Conservation (phyloP, 2,797 vertebrate species). For the Dermochelys coriacea region DNA sequence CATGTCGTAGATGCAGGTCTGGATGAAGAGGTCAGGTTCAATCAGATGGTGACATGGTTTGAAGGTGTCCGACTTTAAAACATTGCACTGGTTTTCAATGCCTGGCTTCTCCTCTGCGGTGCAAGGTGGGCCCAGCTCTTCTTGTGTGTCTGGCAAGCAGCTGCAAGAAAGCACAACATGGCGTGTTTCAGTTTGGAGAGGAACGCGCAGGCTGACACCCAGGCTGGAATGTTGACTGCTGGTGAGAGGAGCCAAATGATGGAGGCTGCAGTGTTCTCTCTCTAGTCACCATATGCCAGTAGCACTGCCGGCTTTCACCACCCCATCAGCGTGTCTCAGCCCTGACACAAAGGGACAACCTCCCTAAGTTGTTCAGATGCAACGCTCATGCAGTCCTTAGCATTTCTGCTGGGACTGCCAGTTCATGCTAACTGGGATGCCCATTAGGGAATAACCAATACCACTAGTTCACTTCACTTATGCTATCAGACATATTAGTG, state of each 20-base stretch:
- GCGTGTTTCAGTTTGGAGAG: not conserved
- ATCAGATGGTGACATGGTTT: slow-evolving; percentile 68
- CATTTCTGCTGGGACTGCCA: not conserved
- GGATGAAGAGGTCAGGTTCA: slow-evolving; percentile 65
- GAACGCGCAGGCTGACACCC: not conserved
- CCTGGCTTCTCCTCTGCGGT: slow-evolving; percentile 10
- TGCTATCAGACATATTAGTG: not conserved
- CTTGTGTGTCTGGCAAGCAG: slow-evolving; percentile 71
- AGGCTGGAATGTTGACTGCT: not conserved
- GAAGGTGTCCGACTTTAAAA: slow-evolving; percentile 70
- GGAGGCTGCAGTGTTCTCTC: not conserved
- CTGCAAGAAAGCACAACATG: slow-evolving; percentile 54
- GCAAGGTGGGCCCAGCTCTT: slow-evolving; percentile 66
- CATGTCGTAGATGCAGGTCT: slow-evolving; percentile 79
- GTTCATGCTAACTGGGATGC: not conserved
- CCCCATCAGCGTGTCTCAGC: not conserved
- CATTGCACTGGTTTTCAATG: slow-evolving; percentile 72
- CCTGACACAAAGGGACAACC: not conserved
- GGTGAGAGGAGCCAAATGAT: not conserved
- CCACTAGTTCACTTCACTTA: not conserved
- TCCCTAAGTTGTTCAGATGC: not conserved
- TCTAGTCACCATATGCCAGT: not conserved
- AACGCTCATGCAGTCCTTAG: not conserved
- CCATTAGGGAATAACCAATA: not conserved
- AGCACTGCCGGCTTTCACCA: not conserved